A percentile compares a stretch with the other conserved stretches of the same genome.
Evolutionary conservation across 2,888 invertebrate genomes (phyloP).

Genomic region (Chymomyza procnemis): DNA sequence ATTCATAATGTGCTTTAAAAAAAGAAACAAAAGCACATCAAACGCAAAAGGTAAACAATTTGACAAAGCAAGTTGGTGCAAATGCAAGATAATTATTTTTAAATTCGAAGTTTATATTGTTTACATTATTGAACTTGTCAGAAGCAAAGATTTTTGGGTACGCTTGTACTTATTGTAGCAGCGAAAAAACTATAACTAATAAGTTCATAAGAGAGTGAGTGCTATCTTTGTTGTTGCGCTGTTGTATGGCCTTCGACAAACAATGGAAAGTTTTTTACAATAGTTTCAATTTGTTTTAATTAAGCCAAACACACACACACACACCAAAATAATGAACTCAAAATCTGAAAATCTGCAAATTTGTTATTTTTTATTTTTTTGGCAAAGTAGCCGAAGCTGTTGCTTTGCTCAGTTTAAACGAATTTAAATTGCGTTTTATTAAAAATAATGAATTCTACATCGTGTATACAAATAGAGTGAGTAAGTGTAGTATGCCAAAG

Average conservation of each 20-base stretch:
- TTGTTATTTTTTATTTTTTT: conserved; percentile 23
- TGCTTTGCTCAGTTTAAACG: conserved; percentile 34
- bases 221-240: background rate
- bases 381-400: conserved; percentile 30
- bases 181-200: background rate
- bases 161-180: background rate
- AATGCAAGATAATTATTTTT: too few relatives aligned
- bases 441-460: conserved; percentile 47
- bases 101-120: background rate
- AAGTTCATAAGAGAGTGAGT: background rate
- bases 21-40: too few relatives aligned
- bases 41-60: background rate
- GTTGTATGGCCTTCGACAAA: background rate
- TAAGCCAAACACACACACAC: conserved; percentile 17
- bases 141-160: background rate
- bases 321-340: conserved; percentile 1
- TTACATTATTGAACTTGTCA: background rate
- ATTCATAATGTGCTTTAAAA: background rate
- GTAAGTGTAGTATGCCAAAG: background rate
- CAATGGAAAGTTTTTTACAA: background rate
- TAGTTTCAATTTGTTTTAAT: conserved; percentile 39
- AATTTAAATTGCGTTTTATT: conserved; percentile 63
- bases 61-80: background rate
- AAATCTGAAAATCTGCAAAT: conserved; percentile 6
- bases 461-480: conserved; percentile 3